Evolutionary conservation across 2,113 vertebrate species (phyloP).

Genomic region (Furnarius figulus): DNA sequence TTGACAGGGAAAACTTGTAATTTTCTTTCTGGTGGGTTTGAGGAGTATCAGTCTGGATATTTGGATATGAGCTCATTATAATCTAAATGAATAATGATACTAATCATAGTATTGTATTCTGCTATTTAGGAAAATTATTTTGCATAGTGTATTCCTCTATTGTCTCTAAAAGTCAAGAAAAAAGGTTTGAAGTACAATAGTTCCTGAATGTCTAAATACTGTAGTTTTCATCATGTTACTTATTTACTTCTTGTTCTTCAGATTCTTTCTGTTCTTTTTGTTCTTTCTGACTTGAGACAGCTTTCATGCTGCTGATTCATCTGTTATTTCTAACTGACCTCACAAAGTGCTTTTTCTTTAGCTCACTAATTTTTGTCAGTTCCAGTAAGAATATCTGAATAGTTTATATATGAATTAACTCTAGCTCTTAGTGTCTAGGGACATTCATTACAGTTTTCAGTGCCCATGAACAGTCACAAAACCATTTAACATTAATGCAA

Average conservation of each 20-base stretch:
- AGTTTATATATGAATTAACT: conserved; percentile 40
- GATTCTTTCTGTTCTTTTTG: background rate
- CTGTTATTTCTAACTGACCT: conserved; percentile 47
- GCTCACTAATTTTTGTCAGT: conserved; percentile 40
- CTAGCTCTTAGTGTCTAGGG: background rate
- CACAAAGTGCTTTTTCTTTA: conserved; percentile 45
- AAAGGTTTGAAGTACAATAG: background rate
- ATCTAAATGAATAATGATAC: background rate
- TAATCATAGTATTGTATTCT: background rate
- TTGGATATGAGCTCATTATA: background rate
- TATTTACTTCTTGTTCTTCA: background rate
- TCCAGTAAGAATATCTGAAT: conserved; percentile 15
- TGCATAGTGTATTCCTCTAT: background rate
- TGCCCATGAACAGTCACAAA: conserved; percentile 29
- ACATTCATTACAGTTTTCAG: conserved; percentile 38
- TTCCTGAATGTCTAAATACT: background rate
- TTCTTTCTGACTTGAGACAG: background rate
- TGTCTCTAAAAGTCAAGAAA: background rate
- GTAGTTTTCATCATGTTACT: background rate
- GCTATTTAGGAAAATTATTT: background rate
- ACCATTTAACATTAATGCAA: conserved; percentile 32
- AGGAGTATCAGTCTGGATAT: background rate
- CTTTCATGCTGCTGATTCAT: conserved; percentile 24
- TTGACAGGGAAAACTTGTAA: background rate
- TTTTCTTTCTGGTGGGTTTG: background rate